Evolutionary conservation across 2,113 vertebrate species (phyloP).

Genomic region (Crotophaga sulcirostris): DNA sequence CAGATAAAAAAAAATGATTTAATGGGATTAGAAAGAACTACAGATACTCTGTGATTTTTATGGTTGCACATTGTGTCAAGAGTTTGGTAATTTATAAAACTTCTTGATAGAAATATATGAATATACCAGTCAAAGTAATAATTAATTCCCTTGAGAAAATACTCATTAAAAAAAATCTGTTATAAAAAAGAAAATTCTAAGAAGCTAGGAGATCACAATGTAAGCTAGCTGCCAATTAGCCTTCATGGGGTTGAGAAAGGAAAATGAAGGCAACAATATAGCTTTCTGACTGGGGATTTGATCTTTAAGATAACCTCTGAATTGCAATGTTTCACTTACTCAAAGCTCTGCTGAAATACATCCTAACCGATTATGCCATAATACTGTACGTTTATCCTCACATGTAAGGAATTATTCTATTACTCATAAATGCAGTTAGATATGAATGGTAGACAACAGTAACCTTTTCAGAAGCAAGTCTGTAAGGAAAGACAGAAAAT

Average conservation of each 20-base stretch:
- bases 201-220: conserved; percentile 66
- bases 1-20: neutral
- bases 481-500: neutral
- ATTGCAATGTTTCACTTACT: conserved; percentile 27
- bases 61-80: conserved; percentile 52
- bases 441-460: neutral
- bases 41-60: conserved; percentile 50
- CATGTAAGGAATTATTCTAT: conserved; percentile 27
- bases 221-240: conserved; percentile 72
- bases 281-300: conserved; percentile 55
- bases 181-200: conserved; percentile 69
- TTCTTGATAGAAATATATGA: conserved; percentile 74
- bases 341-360: conserved; percentile 18
- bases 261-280: conserved; percentile 62
- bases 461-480: neutral
- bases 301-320: conserved; percentile 38
- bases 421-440: conserved; percentile 13
- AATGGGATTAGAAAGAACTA: conserved; percentile 44
- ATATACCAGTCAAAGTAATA: conserved; percentile 76
- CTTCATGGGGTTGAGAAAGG: conserved; percentile 57
- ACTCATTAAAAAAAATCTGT: conserved; percentile 66
- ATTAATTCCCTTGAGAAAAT: conserved; percentile 73
- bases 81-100: conserved; percentile 72
- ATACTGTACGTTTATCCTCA: conserved; percentile 3
- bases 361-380: neutral